A percentile compares a stretch with the other conserved stretches of the same genome.
Conservation (phyloP, 2,888 invertebrate genomes). For the Tinea pellionella region DNA sequence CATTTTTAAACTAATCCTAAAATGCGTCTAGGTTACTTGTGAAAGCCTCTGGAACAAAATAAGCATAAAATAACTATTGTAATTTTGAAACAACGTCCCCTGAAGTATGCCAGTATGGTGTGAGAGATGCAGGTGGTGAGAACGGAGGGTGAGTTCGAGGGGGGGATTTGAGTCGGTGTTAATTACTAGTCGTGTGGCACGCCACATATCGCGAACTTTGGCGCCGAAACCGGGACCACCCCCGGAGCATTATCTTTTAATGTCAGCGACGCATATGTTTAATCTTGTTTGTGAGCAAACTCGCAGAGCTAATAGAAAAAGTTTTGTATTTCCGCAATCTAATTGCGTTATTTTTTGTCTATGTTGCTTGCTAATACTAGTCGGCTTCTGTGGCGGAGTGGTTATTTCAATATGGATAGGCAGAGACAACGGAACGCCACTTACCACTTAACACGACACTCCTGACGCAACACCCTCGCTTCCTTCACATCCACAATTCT, state of each 20-base stretch:
- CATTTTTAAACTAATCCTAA: no score
- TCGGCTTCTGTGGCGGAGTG: no score
- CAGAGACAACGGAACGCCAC: no score
- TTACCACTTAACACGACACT: no score
- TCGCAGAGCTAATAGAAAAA: slow-evolving; percentile 31
- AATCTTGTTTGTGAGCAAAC: slow-evolving; percentile 35
- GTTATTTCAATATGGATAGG: no score
- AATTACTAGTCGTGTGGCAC: slow-evolving; percentile 65
- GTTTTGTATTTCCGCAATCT: slow-evolving; percentile 17
- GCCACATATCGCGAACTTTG: slow-evolving; percentile 66
- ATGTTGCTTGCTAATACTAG: no score
- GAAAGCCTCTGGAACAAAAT: no score
- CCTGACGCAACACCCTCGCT: no score
- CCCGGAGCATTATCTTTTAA: slow-evolving; percentile 46
- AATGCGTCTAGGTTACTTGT: no score
- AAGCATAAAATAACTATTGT: no score
- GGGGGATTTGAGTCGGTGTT: slow-evolving; percentile 46
- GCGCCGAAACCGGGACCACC: slow-evolving; percentile 43
- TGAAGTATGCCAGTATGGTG: neutral
- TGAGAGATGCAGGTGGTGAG: neutral
- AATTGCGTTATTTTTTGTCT: neutral
- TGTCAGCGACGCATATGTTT: slow-evolving; percentile 36
- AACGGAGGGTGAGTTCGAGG: slow-evolving; percentile 19
- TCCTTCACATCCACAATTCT: no score
- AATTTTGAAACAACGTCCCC: neutral